A percentile compares a stretch with the other conserved stretches of the same genome.
phyloP scores from a whole-genome alignment of 53 echinoderm and acorn worm species.

The Mesocentrotus franciscanus region DNA sequence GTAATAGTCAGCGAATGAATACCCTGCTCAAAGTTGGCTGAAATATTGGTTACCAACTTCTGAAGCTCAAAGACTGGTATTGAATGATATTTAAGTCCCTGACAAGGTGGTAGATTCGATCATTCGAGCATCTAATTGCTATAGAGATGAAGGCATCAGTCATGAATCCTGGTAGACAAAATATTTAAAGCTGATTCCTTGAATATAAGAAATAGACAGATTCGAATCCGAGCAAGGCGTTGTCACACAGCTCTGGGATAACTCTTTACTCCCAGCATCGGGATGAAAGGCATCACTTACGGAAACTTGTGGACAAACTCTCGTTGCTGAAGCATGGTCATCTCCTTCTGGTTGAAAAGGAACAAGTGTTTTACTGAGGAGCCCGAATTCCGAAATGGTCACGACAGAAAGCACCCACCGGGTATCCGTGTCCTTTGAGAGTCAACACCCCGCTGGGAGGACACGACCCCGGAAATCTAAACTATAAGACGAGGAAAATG shows the following conservation, averaged over 20 bases:
- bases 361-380: background rate
- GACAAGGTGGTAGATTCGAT: too few relatives aligned
- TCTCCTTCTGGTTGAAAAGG: background rate
- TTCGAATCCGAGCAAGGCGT: background rate
- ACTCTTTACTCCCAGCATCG: background rate
- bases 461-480: constrained; percentile 29
- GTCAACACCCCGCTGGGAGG: constrained; percentile 11
- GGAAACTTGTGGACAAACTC: background rate
- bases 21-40: background rate
- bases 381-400: too few relatives aligned
- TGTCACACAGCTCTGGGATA: background rate
- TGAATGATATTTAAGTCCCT: background rate
- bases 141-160: too few relatives aligned
- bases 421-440: constrained; percentile 9
- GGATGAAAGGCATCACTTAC: background rate
- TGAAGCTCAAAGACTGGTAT: background rate
- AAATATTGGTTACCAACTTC: background rate
- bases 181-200: too few relatives aligned
- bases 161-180: too few relatives aligned
- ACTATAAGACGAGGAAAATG: background rate
- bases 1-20: background rate
- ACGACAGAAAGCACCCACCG: background rate
- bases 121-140: too few relatives aligned
- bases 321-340: background rate
- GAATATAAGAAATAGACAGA: background rate